Evolutionary conservation across 2,888 invertebrate genomes (phyloP).

Genomic region (Papilio demoleus): DNA sequence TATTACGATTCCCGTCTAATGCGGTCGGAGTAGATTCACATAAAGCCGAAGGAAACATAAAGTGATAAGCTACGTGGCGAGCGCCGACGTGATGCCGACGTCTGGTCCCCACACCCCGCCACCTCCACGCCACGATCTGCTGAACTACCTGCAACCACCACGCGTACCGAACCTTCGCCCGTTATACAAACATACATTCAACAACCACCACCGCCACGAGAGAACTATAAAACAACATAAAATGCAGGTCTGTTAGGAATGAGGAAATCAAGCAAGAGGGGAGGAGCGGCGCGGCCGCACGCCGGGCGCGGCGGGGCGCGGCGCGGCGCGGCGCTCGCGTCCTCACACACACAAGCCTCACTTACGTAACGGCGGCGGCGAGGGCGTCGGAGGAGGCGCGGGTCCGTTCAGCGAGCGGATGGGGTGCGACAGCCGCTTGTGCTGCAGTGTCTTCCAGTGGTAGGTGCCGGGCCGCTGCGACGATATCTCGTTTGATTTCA

Average conservation of each 20-base stretch:
- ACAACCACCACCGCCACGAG: slow-evolving; percentile 44
- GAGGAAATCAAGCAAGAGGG: slow-evolving; percentile 1
- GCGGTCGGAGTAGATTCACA: background rate
- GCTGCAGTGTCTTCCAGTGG: slow-evolving; percentile 75
- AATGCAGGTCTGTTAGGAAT: slow-evolving; percentile 2
- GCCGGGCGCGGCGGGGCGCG: slow-evolving; percentile 64
- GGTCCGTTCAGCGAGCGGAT: slow-evolving; percentile 72
- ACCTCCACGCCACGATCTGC: background rate
- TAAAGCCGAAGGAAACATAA: background rate
- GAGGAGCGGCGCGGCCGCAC: slow-evolving; percentile 64
- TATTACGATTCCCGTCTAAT: too few species aligned
- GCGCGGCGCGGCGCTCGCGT: slow-evolving; percentile 61
- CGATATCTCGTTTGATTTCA: slow-evolving; percentile 59
- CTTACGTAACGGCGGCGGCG: slow-evolving; percentile 79
- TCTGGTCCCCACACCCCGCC: background rate
- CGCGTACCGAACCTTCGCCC: background rate
- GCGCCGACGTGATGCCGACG: background rate
- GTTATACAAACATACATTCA: background rate
- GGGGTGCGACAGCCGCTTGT: slow-evolving; percentile 76
- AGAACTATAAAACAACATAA: background rate
- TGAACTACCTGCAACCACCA: background rate
- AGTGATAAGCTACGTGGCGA: background rate
- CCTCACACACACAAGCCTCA: slow-evolving; percentile 64
- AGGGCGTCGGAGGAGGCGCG: too few species aligned
- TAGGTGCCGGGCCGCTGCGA: slow-evolving; percentile 68